phyloP scores from a whole-genome alignment of 2,113 vertebrate species.

The Furnarius figulus region DNA sequence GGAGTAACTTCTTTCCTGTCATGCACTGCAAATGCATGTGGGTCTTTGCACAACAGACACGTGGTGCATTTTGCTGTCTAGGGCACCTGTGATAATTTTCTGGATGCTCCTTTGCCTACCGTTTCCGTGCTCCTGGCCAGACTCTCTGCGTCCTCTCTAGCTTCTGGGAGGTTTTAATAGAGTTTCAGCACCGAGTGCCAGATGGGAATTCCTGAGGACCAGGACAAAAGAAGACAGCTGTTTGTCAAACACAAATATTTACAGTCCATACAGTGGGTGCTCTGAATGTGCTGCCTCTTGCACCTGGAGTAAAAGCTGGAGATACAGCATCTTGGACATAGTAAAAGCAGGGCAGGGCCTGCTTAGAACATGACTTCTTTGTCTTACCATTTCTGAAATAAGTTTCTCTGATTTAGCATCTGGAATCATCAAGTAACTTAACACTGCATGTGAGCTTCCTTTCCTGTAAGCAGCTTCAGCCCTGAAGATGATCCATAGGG shows the following conservation, averaged over 20 bases:
- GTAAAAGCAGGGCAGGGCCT: neutral
- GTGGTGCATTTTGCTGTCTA: neutral
- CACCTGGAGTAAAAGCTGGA: neutral
- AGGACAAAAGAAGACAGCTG: neutral
- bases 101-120: neutral
- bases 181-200: neutral
- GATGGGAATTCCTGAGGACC: neutral
- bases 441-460: neutral
- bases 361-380: neutral
- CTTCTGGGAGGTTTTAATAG: neutral
- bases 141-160: neutral
- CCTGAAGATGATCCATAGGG: conserved; percentile 23
- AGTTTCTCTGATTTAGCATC: neutral
- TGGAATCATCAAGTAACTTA: conserved; percentile 4
- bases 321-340: neutral
- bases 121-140: neutral
- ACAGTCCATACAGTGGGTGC: neutral
- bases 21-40: neutral
- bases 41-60: neutral
- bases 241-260: neutral
- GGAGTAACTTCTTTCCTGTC: neutral
- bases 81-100: neutral
- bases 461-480: conserved; percentile 25
- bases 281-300: neutral
- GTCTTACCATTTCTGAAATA: neutral